Percentiles rank a stretch among this genome's conserved stretches.
Evolutionary conservation across 2,888 invertebrate genomes (phyloP).

Genomic region (Caradrina kadenii): DNA sequence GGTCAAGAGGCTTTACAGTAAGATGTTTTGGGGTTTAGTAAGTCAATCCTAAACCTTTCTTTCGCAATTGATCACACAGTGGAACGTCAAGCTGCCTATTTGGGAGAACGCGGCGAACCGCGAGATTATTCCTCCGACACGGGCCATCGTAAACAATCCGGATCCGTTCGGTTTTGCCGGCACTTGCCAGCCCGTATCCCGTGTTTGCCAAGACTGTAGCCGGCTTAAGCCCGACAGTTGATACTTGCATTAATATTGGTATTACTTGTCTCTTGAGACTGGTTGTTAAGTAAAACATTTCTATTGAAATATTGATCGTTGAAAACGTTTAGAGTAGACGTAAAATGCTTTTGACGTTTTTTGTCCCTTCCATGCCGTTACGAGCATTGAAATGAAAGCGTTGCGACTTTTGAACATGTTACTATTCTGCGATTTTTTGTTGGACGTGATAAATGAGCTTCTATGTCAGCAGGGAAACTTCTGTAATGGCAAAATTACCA

Average conservation of each 20-base stretch:
- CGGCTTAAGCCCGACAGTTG: conserved; percentile 23
- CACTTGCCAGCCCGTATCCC: conserved; percentile 28
- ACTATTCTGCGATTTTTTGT: background rate
- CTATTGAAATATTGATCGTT: background rate
- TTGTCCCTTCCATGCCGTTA: background rate
- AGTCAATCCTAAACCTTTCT: conserved; percentile 21
- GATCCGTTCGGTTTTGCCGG: conserved; percentile 42
- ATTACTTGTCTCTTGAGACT: background rate
- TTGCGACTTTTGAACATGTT: background rate
- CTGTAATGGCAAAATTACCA: background rate
- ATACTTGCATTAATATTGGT: conserved; percentile 25
- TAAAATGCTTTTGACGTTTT: background rate
- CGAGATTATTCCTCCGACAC: conserved; percentile 46
- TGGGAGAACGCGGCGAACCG: conserved; percentile 30
- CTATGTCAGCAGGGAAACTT: background rate
- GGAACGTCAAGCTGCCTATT: conserved; percentile 25
- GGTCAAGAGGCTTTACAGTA: background rate
- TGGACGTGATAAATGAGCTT: background rate
- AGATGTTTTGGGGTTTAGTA: conserved; percentile 3
- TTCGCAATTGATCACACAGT: conserved; percentile 28
- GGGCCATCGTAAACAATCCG: conserved; percentile 45
- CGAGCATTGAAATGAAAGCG: background rate
- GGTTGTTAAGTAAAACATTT: background rate
- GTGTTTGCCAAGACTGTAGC: conserved; percentile 35
- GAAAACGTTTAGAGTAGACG: background rate